Base-by-base conservation (phyloP, 2,888 invertebrate species). In the Podotricha telesiphe region DNA sequence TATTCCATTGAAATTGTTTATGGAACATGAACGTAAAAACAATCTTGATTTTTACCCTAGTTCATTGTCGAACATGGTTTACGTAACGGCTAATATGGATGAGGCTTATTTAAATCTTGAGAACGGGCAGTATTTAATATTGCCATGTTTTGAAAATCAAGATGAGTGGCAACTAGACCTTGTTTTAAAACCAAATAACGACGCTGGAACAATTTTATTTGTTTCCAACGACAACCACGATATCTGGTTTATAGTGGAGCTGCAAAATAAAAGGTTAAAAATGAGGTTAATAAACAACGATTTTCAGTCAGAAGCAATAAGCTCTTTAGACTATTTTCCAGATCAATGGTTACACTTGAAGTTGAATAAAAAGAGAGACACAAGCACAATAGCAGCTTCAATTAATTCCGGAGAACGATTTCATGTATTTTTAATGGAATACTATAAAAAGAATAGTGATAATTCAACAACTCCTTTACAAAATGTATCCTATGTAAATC, bases 281-380 rank as follows among this genome's bases (percentile, higher is more conserved):
- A 75, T 93, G 40, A 89, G 86, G 76, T 70, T 90, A 65, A 79
- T 79, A 0, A 72, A 83, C 15, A 80, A 79, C 22, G 79, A 82
- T 1, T 82, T 82, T 66, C 80, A 82, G 56, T 81, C 88, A 10
- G 89, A 89, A 74, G 82, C 81, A 62, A 85, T 80, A 61, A 91
- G 89, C 73, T 82, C 84, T n/a, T 79, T 80, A 3, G 89, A 91
- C 70, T 86, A 79, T 72, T 78, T 77, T 6, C 80, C 83, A 1
- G 84, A 86, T 59, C 85, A 88, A 72, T 93, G 93, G 93, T 74
- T 93, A 50, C 88, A 93, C 74, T 69, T 93, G 11, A 76, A 74
- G 1, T 40, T 93, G 50, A 76, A 79, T 40, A 91, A 89, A 75
- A 85, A 86, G 73, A 81, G 73, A 48, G 83, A 84, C 17, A 79